Evolutionary conservation across 1,140 invertebrate species (phyloP).

Genomic region (Aphaenogaster ashmeadi): DNA sequence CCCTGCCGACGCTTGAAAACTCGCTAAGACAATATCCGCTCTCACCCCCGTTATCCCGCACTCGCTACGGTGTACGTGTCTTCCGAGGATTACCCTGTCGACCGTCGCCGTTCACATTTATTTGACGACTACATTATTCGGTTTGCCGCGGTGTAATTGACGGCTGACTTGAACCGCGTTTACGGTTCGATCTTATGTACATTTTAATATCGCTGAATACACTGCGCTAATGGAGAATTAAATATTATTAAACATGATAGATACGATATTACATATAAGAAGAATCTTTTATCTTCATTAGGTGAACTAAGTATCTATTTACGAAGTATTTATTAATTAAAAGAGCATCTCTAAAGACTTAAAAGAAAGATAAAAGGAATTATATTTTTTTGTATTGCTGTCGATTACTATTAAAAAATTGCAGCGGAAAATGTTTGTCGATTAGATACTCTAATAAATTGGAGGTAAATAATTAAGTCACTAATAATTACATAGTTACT

Average conservation of each 20-base stretch:
- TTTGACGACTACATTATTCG: slow-evolving; percentile 69
- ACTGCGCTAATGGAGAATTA: background rate
- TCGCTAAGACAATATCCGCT: slow-evolving; percentile 80
- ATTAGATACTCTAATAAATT: background rate
- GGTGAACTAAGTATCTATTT: background rate
- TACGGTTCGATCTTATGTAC: background rate
- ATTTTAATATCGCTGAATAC: slow-evolving; percentile 17
- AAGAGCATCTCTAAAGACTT: background rate
- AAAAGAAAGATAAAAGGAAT: background rate
- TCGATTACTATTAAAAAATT: background rate
- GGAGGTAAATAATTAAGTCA: background rate
- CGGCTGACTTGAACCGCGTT: slow-evolving; percentile 5
- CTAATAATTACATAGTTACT: background rate
- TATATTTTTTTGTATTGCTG: background rate
- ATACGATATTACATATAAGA: background rate
- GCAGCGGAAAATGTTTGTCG: background rate
- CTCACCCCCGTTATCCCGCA: slow-evolving; percentile 49
- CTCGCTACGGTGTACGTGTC: slow-evolving; percentile 43
- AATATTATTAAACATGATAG: background rate
- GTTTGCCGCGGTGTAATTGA: slow-evolving; percentile 34
- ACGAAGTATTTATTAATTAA: background rate
- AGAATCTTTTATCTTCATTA: background rate
- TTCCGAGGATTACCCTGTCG: slow-evolving; percentile 66
- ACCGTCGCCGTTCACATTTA: slow-evolving; percentile 63
- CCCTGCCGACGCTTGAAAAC: slow-evolving; percentile 77